These are phyloP conservation scores for Haliclona indistincta DNA, from an alignment of 37 sponge, comb jelly and placozoan genomes.

Conservation along the genomic window DNA sequence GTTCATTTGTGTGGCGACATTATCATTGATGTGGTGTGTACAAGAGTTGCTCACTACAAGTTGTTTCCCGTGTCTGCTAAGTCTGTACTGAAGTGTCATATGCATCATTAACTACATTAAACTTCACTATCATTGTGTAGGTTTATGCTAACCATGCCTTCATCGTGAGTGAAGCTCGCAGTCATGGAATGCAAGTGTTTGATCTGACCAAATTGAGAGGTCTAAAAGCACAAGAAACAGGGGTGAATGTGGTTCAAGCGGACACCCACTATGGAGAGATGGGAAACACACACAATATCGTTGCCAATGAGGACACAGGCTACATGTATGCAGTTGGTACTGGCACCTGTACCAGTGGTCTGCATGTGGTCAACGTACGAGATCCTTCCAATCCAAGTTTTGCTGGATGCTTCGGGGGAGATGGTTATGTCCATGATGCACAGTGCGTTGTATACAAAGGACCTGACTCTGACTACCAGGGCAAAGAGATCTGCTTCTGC, in stretches of 20 bases:
- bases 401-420: slow-evolving; percentile 52
- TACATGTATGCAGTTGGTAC: slow-evolving; percentile 69
- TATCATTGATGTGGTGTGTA: neutral
- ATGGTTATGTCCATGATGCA: slow-evolving; percentile 81
- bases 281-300: slow-evolving; percentile 65
- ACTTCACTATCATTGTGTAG: slow-evolving; percentile 11
- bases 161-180: slow-evolving; percentile 66
- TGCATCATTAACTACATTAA: neutral
- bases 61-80: neutral
- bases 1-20: neutral
- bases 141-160: slow-evolving; percentile 70
- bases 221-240: neutral
- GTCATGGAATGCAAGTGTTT: slow-evolving; percentile 73
- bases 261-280: slow-evolving; percentile 39
- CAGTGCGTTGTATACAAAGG: slow-evolving; percentile 78
- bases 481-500: slow-evolving; percentile 72
- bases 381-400: slow-evolving; percentile 51
- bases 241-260: slow-evolving; percentile 14
- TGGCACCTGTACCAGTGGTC: slow-evolving; percentile 56
- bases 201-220: slow-evolving; percentile 49
- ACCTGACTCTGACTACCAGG: slow-evolving; percentile 34
- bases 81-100: no score
- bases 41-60: neutral
- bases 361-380: slow-evolving; percentile 59
- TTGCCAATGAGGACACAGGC: slow-evolving; percentile 65